phyloP scores from a whole-genome alignment of 2,888 invertebrate genomes.

The Ichneumon xanthorius region DNA sequence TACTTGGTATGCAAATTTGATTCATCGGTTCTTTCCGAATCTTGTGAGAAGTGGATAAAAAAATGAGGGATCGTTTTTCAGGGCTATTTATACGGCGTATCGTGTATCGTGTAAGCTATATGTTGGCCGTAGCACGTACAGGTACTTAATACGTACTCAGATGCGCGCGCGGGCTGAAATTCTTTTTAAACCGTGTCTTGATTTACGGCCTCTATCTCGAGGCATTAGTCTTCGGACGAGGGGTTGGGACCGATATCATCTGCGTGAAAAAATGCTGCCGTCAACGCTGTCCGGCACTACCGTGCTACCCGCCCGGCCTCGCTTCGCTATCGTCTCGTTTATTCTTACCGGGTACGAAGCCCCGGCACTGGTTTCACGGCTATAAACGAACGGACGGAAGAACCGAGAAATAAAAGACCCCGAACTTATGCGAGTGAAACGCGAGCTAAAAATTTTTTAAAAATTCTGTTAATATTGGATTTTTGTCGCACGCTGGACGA shows the following conservation, averaged over 20 bases:
- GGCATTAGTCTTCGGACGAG: constrained; percentile 80
- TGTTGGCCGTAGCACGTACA: not conserved
- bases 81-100: constrained; percentile 7
- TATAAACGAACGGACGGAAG: constrained; percentile 16
- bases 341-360: constrained; percentile 36
- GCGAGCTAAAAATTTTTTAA: not conserved
- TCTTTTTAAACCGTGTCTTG: constrained; percentile 69
- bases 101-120: constrained; percentile 12
- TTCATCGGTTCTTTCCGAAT: constrained; percentile 4
- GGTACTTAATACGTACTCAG: constrained; percentile 26
- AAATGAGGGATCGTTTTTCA: constrained; percentile 4
- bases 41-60: constrained; percentile 8
- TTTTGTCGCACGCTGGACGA: constrained; percentile 35
- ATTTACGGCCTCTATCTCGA: constrained; percentile 81
- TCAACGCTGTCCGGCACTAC: constrained; percentile 79
- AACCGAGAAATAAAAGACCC: constrained; percentile 5
- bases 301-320: constrained; percentile 77
- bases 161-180: constrained; percentile 54
- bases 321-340: constrained; percentile 61
- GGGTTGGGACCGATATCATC: constrained; percentile 79
- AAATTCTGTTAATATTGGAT: constrained; percentile 43
- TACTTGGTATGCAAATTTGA: not conserved
- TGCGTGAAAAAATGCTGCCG: constrained; percentile 80
- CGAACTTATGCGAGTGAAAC: constrained; percentile 25
- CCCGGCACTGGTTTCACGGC: constrained; percentile 1